Percentiles rank a stretch among this genome's conserved stretches.
These are phyloP conservation scores for Aphaenogaster rudis DNA, from an alignment of 1,140 invertebrate genomes.

Conservation along the genomic window DNA sequence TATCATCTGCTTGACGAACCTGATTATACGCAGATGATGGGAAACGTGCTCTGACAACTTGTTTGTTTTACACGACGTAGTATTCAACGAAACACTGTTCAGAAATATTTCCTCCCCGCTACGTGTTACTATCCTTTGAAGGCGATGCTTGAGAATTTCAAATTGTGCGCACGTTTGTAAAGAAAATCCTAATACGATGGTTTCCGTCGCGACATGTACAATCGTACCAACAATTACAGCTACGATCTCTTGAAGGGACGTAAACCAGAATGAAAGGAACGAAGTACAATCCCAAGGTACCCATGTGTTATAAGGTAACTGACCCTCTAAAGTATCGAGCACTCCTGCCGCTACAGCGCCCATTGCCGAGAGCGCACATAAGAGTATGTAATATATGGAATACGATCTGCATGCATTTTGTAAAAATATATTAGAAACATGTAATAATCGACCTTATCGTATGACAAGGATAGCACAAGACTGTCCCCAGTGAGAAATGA, in stretches of 20 bases:
- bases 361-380: neutral
- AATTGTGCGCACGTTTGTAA: slow-evolving; percentile 51
- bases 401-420: slow-evolving; percentile 34
- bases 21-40: slow-evolving; percentile 52
- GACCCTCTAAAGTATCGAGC: slow-evolving; percentile 1
- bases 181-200: slow-evolving; percentile 26
- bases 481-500: neutral
- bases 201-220: slow-evolving; percentile 42
- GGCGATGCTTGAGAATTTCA: slow-evolving; percentile 48
- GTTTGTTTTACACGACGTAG: neutral
- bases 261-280: neutral
- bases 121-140: neutral
- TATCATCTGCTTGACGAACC: slow-evolving; percentile 28
- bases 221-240: neutral
- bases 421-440: slow-evolving; percentile 31
- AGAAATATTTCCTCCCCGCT: neutral
- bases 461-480: neutral
- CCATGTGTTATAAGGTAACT: slow-evolving; percentile 27
- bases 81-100: neutral
- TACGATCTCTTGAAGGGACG: slow-evolving; percentile 9
- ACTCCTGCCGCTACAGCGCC: neutral
- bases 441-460: slow-evolving; percentile 29
- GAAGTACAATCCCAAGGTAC: slow-evolving; percentile 37
- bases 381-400: slow-evolving; percentile 18
- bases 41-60: slow-evolving; percentile 20